These are phyloP conservation scores for Malacoctenus gilli DNA, from an alignment of 2,797 vertebrate species.

Conservation along the genomic window DNA sequence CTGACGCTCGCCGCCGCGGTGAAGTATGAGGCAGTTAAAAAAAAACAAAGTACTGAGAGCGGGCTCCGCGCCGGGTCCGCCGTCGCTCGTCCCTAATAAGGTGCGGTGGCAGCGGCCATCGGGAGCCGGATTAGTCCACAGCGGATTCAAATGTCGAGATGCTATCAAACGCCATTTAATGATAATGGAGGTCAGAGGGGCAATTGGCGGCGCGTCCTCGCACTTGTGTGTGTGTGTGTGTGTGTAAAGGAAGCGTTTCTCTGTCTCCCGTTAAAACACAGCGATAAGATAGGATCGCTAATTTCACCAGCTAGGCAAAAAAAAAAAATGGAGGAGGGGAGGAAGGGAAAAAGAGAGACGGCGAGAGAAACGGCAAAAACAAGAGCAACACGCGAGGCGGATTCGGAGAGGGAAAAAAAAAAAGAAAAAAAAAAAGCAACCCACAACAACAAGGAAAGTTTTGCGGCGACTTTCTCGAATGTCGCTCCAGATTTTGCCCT, in stretches of 20 bases:
- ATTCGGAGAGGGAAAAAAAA: too few species aligned
- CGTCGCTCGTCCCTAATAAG: slow-evolving; percentile 74
- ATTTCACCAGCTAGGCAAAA: slow-evolving; percentile 62
- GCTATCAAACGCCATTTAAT: slow-evolving; percentile 71
- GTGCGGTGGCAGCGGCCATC: slow-evolving; percentile 65
- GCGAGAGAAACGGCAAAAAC: slow-evolving; percentile 1
- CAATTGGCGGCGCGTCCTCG: slow-evolving; percentile 51
- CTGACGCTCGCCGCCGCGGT: slow-evolving; percentile 62
- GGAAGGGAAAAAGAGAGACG: not conserved
- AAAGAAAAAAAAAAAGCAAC: too few species aligned
- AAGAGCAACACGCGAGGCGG: slow-evolving; percentile 27
- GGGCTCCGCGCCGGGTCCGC: slow-evolving; percentile 53
- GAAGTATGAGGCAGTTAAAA: slow-evolving; percentile 75
- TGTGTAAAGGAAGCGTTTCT: slow-evolving; percentile 54
- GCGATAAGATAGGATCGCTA: slow-evolving; percentile 72
- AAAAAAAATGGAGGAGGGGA: slow-evolving; percentile 54
- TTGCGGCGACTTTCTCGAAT: slow-evolving; percentile 79
- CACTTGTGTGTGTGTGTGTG: slow-evolving; percentile 32
- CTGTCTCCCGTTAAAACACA: slow-evolving; percentile 42
- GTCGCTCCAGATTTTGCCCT: slow-evolving; percentile 84
- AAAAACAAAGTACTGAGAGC: too few species aligned
- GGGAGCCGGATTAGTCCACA: slow-evolving; percentile 63
- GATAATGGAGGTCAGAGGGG: slow-evolving; percentile 71
- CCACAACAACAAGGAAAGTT: slow-evolving; percentile 72
- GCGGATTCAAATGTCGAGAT: slow-evolving; percentile 75